Percentiles rank a stretch among this genome's conserved stretches.
Evolutionary conservation across 2,888 invertebrate species (phyloP).

Genomic region (Teleiodes luculella): DNA sequence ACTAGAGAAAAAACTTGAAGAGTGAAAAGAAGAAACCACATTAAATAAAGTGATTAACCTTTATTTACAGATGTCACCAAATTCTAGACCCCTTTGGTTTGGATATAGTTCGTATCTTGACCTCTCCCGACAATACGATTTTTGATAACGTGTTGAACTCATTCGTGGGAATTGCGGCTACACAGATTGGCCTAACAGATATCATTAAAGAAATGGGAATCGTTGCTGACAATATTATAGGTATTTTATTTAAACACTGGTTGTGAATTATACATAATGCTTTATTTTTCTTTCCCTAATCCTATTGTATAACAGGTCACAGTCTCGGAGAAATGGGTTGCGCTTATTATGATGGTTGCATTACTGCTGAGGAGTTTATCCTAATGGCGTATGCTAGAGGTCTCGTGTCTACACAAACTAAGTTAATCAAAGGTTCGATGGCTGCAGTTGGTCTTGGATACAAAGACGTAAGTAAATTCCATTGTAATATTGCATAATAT

Average conservation of each 20-base stretch:
- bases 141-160: conserved; percentile 81
- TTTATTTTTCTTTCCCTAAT: no score
- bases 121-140: conserved; percentile 74
- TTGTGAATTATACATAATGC: no score
- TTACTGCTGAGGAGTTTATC: conserved; percentile 90
- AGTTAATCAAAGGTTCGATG: conserved; percentile 86
- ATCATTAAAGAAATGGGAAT: conserved; percentile 75
- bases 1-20: no score
- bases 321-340: conserved; percentile 90
- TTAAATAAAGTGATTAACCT: no score
- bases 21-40: no score
- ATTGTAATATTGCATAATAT: no score
- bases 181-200: conserved; percentile 78
- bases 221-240: conserved; percentile 85
- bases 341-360: conserved; percentile 75
- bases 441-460: conserved; percentile 87
- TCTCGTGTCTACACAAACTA: conserved; percentile 80
- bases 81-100: conserved; percentile 80
- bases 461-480: conserved; percentile 43
- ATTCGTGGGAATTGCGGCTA: conserved; percentile 86
- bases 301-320: conserved; percentile 41
- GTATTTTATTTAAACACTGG: conserved; percentile 51
- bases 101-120: conserved; percentile 82
- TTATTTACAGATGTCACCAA: conserved; percentile 55
- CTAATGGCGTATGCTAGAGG: conserved; percentile 88